Evolutionary conservation across 2,113 vertebrate genomes (phyloP).

Genomic region (Saimiri boliviensis): DNA sequence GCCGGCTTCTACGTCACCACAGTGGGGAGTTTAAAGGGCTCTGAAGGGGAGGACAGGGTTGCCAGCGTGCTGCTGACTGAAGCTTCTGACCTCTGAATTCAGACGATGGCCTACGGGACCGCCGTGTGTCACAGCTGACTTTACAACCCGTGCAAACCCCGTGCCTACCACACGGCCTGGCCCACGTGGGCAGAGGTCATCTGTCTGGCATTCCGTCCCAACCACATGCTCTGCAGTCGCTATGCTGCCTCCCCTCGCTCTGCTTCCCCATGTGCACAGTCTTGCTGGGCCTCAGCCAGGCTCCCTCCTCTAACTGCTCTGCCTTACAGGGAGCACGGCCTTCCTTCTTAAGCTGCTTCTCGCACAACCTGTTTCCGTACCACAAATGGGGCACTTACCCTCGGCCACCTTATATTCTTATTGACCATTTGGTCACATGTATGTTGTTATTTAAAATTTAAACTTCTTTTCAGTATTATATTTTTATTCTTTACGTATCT

Average conservation of each 20-base stretch:
- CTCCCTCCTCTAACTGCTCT: neutral
- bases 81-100: neutral
- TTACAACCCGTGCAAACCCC: neutral
- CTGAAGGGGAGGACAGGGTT: neutral
- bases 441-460: neutral
- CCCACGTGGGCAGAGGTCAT: neutral
- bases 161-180: accelerated
- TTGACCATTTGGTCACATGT: neutral
- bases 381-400: neutral
- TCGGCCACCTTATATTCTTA: neutral
- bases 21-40: neutral
- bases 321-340: neutral
- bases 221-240: accelerated
- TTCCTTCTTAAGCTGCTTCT: neutral
- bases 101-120: neutral
- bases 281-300: neutral
- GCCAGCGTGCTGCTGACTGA: neutral
- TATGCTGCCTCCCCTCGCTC: neutral
- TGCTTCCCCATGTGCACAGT: neutral
- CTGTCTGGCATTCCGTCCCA: too few species aligned
- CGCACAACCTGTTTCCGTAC: neutral
- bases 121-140: accelerated
- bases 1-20: neutral
- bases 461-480: neutral
- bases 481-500: neutral